phyloP scores from a whole-genome alignment of 2,888 invertebrate genomes.

The Drosophila kokeensis region DNA sequence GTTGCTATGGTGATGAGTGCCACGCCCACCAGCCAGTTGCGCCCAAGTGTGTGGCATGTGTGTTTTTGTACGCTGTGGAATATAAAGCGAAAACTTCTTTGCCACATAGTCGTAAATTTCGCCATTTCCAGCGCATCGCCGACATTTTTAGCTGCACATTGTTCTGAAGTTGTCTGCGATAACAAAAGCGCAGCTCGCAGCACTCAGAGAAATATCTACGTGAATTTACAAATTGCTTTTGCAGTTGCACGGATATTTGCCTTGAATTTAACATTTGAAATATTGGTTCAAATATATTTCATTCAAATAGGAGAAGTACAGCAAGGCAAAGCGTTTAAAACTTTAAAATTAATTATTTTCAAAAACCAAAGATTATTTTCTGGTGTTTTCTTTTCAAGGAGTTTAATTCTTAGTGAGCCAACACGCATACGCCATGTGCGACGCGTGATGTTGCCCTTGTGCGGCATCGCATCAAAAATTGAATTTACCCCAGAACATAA shows the following conservation, averaged over 20 bases:
- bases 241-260: background rate
- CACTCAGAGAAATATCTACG: background rate
- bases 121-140: slow-evolving; percentile 39
- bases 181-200: slow-evolving; percentile 31
- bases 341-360: background rate
- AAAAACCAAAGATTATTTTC: background rate
- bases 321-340: background rate
- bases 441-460: slow-evolving; percentile 37
- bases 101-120: slow-evolving; percentile 33
- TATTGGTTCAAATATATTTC: background rate
- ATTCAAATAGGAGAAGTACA: background rate
- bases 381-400: background rate
- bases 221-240: background rate
- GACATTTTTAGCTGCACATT: slow-evolving; percentile 55
- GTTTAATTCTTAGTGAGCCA: background rate
- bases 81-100: slow-evolving; percentile 29
- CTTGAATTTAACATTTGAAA: background rate
- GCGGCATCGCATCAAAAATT: slow-evolving; percentile 59
- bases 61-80: slow-evolving; percentile 24
- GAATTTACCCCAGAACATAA: slow-evolving; percentile 70
- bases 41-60: slow-evolving; percentile 30
- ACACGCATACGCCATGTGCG: slow-evolving; percentile 64
- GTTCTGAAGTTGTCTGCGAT: slow-evolving; percentile 32
- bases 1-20: slow-evolving; percentile 34
- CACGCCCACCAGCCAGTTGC: slow-evolving; percentile 49